Percentiles rank a stretch among this genome's conserved stretches.
Evolutionary conservation across 2,888 invertebrate genomes (phyloP).

Genomic region (Ligdia adustata): DNA sequence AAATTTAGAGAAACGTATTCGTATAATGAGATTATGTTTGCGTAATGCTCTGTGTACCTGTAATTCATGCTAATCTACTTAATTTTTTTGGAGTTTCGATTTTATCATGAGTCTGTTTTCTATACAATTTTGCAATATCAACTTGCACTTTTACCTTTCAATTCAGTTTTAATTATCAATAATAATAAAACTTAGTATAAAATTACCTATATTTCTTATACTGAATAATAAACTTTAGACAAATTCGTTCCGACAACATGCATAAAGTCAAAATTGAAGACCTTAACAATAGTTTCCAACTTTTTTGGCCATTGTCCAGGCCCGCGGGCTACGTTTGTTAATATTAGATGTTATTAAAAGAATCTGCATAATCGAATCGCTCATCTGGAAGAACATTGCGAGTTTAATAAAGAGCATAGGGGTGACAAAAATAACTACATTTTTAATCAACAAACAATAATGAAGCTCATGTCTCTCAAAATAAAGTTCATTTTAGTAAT

Average conservation of each 20-base stretch:
- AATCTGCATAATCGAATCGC: constrained; percentile 70
- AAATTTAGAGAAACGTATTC: constrained; percentile 31
- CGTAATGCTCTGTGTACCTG: constrained; percentile 44
- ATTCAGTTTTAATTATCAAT: not conserved
- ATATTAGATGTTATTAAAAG: constrained; percentile 60
- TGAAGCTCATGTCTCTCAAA: not conserved
- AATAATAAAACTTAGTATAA: not conserved
- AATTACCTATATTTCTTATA: not conserved
- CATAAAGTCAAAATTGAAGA: constrained; percentile 10
- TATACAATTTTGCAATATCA: not conserved
- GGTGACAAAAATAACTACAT: constrained; percentile 40
- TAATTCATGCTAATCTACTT: constrained; percentile 31
- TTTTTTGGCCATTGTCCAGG: constrained; percentile 38
- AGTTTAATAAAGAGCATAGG: constrained; percentile 38
- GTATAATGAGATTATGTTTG: constrained; percentile 40
- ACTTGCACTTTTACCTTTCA: not conserved
- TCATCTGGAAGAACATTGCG: constrained; percentile 60
- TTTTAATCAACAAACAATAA: constrained; percentile 7
- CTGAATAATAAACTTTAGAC: constrained; percentile 4
- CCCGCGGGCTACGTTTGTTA: constrained; percentile 41
- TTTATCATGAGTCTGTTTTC: not conserved
- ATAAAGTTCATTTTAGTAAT: constrained; percentile 19
- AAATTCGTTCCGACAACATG: constrained; percentile 14
- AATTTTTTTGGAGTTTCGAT: not conserved
- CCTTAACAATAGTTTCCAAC: constrained; percentile 33